phyloP scores from a whole-genome alignment of 2,113 vertebrate species.

The Pangasianodon gigas region DNA sequence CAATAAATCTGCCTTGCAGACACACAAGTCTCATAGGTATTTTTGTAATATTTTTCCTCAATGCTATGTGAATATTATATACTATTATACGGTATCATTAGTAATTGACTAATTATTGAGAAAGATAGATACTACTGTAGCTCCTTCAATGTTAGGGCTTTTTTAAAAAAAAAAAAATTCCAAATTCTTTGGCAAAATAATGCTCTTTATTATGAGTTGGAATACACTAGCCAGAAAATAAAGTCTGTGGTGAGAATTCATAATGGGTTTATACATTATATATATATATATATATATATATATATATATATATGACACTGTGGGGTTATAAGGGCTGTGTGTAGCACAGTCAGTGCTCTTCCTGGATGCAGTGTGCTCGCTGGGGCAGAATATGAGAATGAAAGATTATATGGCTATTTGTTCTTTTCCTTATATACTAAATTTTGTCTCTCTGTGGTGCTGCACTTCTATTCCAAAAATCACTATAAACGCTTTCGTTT shows the following conservation, averaged over 20 bases:
- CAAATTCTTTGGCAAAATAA: too few relatives aligned
- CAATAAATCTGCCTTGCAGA: background rate
- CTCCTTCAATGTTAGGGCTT: too few relatives aligned
- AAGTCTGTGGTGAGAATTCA: slow-evolving; percentile 10
- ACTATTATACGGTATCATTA: background rate
- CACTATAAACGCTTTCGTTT: slow-evolving; percentile 65
- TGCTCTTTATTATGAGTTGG: too few relatives aligned
- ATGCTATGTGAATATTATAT: background rate
- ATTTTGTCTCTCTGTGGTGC: background rate
- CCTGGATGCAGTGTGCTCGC: background rate
- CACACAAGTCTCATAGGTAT: background rate
- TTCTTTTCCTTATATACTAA: background rate
- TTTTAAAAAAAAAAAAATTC: too few relatives aligned
- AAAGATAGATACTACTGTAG: too few relatives aligned
- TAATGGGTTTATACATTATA: background rate
- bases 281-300: too few relatives aligned
- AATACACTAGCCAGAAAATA: background rate
- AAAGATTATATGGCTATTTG: background rate
- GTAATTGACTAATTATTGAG: too few relatives aligned
- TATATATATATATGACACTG: too few relatives aligned
- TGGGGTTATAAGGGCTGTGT: background rate
- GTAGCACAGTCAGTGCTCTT: background rate
- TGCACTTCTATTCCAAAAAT: slow-evolving; percentile 47
- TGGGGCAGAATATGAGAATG: background rate
- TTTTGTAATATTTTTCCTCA: background rate